phyloP scores from a whole-genome alignment of 1,140 invertebrate species.

The Harpegnathos saltator region DNA sequence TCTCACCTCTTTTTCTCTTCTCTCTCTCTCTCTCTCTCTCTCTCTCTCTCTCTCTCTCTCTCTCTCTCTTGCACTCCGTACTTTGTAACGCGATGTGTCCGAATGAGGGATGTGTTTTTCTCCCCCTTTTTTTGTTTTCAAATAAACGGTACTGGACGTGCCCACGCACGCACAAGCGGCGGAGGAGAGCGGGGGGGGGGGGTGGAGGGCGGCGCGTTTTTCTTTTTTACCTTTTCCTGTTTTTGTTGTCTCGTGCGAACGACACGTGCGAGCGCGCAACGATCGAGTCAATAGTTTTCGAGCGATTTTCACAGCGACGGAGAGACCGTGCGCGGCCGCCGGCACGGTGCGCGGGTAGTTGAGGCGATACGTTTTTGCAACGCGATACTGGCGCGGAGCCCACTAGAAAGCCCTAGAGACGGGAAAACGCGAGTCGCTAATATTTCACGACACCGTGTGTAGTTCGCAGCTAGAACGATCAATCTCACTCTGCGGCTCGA shows the following conservation, averaged over 20 bases:
- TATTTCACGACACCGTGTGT: slow-evolving; percentile 50
- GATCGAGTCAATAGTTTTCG: slow-evolving; percentile 32
- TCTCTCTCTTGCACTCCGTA: background rate
- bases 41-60: too few relatives aligned
- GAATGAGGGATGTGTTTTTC: background rate
- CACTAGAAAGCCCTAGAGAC: slow-evolving; percentile 16
- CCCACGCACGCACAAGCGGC: background rate
- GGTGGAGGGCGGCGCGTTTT: slow-evolving; percentile 9
- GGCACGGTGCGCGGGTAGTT: background rate
- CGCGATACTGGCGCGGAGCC: slow-evolving; percentile 28
- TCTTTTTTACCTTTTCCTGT: slow-evolving; percentile 24
- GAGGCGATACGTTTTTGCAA: slow-evolving; percentile 53
- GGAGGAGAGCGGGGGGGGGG: too few relatives aligned
- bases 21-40: too few relatives aligned
- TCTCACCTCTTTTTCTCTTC: too few relatives aligned
- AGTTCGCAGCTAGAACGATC: slow-evolving; percentile 44
- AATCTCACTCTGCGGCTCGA: slow-evolving; percentile 50
- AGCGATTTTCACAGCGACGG: slow-evolving; percentile 30
- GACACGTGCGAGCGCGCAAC: slow-evolving; percentile 15
- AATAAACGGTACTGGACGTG: slow-evolving; percentile 29
- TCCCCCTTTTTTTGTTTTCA: slow-evolving; percentile 27
- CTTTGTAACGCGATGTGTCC: background rate
- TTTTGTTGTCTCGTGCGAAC: slow-evolving; percentile 40
- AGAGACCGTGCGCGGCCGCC: background rate
- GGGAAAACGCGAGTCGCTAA: slow-evolving; percentile 49